Evolutionary conservation across 1,140 invertebrate genomes (phyloP).

Genomic region (Charaxes varanes): DNA sequence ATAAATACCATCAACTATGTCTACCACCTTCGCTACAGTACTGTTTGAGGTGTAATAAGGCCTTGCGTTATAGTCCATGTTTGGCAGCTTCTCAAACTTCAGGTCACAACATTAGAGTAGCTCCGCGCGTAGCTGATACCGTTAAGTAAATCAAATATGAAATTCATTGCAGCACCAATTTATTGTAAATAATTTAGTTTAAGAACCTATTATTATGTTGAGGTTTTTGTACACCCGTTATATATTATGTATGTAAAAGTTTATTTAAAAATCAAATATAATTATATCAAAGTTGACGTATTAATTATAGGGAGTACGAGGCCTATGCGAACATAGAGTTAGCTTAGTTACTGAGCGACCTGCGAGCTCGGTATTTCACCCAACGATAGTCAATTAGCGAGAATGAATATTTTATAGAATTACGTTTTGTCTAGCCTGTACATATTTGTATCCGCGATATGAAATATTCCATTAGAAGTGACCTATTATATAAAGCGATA

Average conservation of each 20-base stretch:
- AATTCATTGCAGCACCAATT: conserved; percentile 19
- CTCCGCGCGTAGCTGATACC: conserved; percentile 6
- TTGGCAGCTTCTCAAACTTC: conserved; percentile 7
- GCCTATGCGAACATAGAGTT: conserved; percentile 44
- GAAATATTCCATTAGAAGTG: conserved; percentile 7
- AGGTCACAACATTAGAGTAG: conserved; percentile 12
- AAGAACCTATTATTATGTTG: conserved; percentile 45
- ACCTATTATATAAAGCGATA: conserved; percentile 4
- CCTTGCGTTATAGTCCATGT: too few species aligned
- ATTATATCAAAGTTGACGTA: conserved; percentile 46
- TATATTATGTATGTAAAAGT: conserved; percentile 67
- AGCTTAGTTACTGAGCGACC: conserved; percentile 50
- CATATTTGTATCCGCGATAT: conserved; percentile 41
- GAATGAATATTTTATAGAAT: conserved; percentile 24
- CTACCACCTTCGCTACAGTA: too few species aligned
- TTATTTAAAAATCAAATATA: conserved; percentile 56
- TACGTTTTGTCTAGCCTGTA: conserved; percentile 44
- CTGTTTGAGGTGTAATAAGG: too few species aligned
- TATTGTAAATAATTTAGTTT: conserved; percentile 52
- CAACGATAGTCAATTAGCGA: conserved; percentile 71
- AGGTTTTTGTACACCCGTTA: conserved; percentile 61
- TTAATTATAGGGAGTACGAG: conserved; percentile 30
- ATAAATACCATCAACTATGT: too few species aligned
- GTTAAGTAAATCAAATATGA: conserved; percentile 2
- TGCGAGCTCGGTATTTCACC: conserved; percentile 59